phyloP scores from a whole-genome alignment of 2,797 vertebrate genomes.

The Danio tinwini region DNA sequence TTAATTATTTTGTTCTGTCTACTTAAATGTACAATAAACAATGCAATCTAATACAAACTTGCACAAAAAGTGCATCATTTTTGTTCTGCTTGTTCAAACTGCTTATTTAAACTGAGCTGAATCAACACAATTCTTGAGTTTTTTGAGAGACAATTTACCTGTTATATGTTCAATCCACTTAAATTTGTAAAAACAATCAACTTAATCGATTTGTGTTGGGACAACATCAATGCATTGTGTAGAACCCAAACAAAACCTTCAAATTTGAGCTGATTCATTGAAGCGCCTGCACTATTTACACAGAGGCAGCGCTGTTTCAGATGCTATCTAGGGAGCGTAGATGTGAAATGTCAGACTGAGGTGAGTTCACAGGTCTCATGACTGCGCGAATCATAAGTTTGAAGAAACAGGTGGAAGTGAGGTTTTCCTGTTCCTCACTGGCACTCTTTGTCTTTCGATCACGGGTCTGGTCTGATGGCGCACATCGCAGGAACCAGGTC shows the following conservation, averaged over 20 bases:
- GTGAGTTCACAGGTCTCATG: slow-evolving; percentile 2
- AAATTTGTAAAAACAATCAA: no score
- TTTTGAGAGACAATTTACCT: no score
- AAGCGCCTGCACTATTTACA: neutral
- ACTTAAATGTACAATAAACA: no score
- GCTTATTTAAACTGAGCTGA: no score
- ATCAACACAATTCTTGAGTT: no score
- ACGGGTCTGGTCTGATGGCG: slow-evolving; percentile 22
- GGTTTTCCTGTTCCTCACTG: slow-evolving; percentile 39
- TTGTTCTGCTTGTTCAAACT: no score
- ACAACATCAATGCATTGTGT: no score
- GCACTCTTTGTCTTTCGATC: slow-evolving; percentile 35
- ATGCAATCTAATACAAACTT: no score
- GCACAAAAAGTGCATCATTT: no score
- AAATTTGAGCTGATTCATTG: neutral
- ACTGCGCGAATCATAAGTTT: neutral
- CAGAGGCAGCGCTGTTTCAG: neutral
- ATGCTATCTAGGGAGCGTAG: neutral
- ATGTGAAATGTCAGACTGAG: neutral
- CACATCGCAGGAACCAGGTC: slow-evolving; percentile 36
- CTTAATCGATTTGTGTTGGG: no score
- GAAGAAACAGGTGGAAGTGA: slow-evolving; percentile 46
- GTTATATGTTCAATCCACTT: no score
- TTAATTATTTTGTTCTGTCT: no score
- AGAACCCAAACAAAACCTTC: neutral